Percentiles rank a stretch among this genome's conserved stretches.
Evolutionary conservation across 2,797 vertebrate genomes (phyloP).

Genomic region (Sphenodon punctatus): DNA sequence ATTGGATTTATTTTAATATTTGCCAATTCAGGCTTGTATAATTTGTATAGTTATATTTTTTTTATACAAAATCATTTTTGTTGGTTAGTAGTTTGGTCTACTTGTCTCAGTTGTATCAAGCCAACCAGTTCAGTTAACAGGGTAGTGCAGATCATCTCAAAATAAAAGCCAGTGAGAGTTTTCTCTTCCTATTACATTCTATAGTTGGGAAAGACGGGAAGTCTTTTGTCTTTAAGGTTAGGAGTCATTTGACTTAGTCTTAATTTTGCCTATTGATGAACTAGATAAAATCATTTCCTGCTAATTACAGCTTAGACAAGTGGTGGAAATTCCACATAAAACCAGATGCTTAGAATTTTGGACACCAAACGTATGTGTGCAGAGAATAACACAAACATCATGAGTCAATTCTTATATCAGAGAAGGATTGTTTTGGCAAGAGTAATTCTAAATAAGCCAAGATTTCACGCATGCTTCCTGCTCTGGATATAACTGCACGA

Average conservation of each 20-base stretch:
- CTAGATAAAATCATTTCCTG: too few species aligned
- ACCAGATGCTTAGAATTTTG: too few species aligned
- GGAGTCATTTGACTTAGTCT: not conserved
- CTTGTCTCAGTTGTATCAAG: too few species aligned
- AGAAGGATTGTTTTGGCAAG: too few species aligned
- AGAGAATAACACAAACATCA: not conserved
- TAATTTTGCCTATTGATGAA: not conserved
- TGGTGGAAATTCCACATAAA: not conserved
- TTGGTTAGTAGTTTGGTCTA: too few species aligned
- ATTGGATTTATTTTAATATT: too few species aligned
- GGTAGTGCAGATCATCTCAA: accelerated
- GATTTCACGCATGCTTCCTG: not conserved
- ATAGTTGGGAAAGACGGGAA: not conserved
- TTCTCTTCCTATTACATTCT: not conserved
- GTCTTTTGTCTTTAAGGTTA: not conserved
- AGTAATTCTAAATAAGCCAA: too few species aligned
- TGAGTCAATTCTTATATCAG: too few species aligned
- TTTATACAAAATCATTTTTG: too few species aligned
- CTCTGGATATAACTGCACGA: not conserved
- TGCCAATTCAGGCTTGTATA: too few species aligned
- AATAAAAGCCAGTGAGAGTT: not conserved
- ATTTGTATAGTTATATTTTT: too few species aligned
- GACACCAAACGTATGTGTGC: too few species aligned
- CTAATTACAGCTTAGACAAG: not conserved
- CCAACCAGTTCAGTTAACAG: not conserved